A percentile compares a stretch with the other conserved stretches of the same genome.
These are phyloP conservation scores for Gorsachius magnificus DNA, from an alignment of 2,797 vertebrate genomes.

Conservation along the genomic window DNA sequence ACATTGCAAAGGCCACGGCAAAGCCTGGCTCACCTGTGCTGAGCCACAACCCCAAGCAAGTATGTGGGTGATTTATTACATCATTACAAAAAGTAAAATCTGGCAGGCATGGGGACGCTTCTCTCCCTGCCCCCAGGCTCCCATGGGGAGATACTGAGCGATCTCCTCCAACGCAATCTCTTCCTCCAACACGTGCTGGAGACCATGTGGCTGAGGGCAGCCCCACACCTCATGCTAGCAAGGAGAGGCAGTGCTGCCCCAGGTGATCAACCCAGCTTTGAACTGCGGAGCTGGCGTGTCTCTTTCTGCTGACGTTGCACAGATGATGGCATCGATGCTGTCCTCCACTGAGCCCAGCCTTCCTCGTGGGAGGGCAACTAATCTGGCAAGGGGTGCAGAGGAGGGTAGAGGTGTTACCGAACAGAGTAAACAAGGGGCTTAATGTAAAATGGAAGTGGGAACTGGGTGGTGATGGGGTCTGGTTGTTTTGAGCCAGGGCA, in stretches of 20 bases:
- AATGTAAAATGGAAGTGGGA: neutral
- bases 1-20: neutral
- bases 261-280: neutral
- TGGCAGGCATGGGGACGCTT: constrained; percentile 38
- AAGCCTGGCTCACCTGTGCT: neutral
- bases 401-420: neutral
- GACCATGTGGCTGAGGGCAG: neutral
- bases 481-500: neutral
- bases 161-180: neutral
- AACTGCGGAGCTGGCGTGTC: neutral
- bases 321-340: neutral
- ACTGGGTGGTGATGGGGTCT: neutral
- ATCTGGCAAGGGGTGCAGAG: neutral
- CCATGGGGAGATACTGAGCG: neutral
- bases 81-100: constrained; percentile 11
- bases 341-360: neutral
- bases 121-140: constrained; percentile 50
- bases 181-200: constrained; percentile 3
- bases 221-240: neutral
- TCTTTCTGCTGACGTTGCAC: neutral
- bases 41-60: constrained; percentile 13
- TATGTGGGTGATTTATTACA: constrained; percentile 26
- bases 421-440: neutral
- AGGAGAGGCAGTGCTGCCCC: neutral
- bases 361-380: neutral